A percentile compares a stretch with the other conserved stretches of the same genome.
Evolutionary conservation across 2,113 vertebrate genomes (phyloP).

Genomic region (Esox niger): DNA sequence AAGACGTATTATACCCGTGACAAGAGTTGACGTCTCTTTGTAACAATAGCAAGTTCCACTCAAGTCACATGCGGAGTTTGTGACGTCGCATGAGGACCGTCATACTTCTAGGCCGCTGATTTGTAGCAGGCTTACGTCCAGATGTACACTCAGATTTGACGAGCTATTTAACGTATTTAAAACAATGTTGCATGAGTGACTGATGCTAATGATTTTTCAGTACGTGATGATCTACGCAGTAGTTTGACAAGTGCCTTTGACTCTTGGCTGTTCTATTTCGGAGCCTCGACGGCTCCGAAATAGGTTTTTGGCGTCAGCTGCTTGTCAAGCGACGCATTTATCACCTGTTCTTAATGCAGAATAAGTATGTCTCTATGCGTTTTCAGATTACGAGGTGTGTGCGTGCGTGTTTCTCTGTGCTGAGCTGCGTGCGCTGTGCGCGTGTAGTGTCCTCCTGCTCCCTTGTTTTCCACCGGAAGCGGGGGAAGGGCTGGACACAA

Average conservation of each 20-base stretch:
- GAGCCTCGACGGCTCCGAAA: conserved; percentile 37
- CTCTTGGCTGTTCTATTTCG: conserved; percentile 26
- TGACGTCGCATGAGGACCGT: too few species aligned
- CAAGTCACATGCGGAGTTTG: too few species aligned
- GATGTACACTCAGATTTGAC: not conserved
- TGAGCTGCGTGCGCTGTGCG: conserved; percentile 2
- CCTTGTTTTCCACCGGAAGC: conserved; percentile 48
- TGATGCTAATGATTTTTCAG: too few species aligned
- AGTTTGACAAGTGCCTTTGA: conserved; percentile 31
- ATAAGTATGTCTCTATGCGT: not conserved
- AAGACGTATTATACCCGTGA: conserved; percentile 26
- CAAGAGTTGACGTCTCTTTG: not conserved
- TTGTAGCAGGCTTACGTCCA: not conserved
- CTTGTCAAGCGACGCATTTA: not conserved
- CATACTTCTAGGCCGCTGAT: too few species aligned
- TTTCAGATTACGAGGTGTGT: not conserved
- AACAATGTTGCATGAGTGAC: too few species aligned
- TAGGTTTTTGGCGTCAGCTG: not conserved
- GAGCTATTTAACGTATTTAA: too few species aligned
- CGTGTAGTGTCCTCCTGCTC: conserved; percentile 16
- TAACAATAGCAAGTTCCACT: conserved; percentile 25
- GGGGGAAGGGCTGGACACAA: conserved; percentile 50
- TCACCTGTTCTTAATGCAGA: not conserved
- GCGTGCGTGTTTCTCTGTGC: not conserved
- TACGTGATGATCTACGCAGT: conserved; percentile 1